A percentile compares a stretch with the other conserved stretches of the same genome.
These are phyloP conservation scores for Chaenogobius annularis DNA, from an alignment of 2,113 vertebrate species.

Conservation along the genomic window DNA sequence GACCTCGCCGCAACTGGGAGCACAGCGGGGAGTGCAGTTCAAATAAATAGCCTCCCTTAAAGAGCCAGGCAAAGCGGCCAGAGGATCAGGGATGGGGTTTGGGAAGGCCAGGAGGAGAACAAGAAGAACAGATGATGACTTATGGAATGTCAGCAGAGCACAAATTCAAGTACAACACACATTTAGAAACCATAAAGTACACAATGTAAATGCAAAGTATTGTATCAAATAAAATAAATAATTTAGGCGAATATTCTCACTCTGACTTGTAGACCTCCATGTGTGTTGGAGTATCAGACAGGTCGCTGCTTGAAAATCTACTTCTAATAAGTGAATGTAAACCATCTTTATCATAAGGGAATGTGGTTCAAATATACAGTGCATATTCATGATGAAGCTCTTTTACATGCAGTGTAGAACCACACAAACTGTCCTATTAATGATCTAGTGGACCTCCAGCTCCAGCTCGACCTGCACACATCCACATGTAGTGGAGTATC, in stretches of 20 bases:
- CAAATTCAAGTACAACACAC: neutral
- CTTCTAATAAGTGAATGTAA: neutral
- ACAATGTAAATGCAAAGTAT: neutral
- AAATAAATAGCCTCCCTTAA: slow-evolving; percentile 98
- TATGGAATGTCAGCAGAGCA: slow-evolving; percentile 2
- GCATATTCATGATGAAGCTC: neutral
- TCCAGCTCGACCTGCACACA: slow-evolving; percentile 1
- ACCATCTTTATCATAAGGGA: neutral
- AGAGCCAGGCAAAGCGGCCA: slow-evolving; percentile 64
- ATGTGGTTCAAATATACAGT: neutral
- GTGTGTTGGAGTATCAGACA: neutral
- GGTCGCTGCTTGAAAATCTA: neutral
- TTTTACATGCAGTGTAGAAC: neutral
- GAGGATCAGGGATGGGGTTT: slow-evolving; percentile 21
- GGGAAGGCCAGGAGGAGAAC: slow-evolving; percentile 18
- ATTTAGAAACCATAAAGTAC: neutral
- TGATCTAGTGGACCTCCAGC: slow-evolving; percentile 1
- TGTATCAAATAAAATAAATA: too few species aligned
- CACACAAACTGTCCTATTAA: slow-evolving; percentile 20
- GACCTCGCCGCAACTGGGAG: slow-evolving; percentile 81
- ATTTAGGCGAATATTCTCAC: too few species aligned
- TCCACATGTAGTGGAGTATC: slow-evolving; percentile 35
- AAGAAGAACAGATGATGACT: slow-evolving; percentile 23
- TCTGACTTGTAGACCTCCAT: neutral
- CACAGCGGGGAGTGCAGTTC: slow-evolving; percentile 97